Evolutionary conservation across 2,888 invertebrate species (phyloP).

Genomic region (Ornithoptera alexandrae): DNA sequence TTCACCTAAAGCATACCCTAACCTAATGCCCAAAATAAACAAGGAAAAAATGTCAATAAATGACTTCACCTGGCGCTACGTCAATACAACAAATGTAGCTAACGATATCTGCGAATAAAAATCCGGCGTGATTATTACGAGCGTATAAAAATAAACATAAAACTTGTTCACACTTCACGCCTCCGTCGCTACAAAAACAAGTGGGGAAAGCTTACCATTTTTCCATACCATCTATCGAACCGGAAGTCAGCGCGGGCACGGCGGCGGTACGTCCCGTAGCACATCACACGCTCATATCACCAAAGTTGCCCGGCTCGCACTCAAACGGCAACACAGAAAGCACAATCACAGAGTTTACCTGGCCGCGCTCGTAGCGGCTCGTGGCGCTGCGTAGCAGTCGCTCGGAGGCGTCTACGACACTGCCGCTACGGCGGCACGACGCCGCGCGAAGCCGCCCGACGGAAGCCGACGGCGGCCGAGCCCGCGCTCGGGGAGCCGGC

Average conservation of each 20-base stretch:
- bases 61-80: neutral
- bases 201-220: slow-evolving; percentile 65
- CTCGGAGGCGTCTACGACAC: slow-evolving; percentile 56
- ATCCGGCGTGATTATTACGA: neutral
- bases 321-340: slow-evolving; percentile 47
- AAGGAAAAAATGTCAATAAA: neutral
- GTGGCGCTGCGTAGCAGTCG: slow-evolving; percentile 46
- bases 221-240: slow-evolving; percentile 63
- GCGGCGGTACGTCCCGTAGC: slow-evolving; percentile 51
- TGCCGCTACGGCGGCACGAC: slow-evolving; percentile 73
- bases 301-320: slow-evolving; percentile 43
- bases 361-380: slow-evolving; percentile 35
- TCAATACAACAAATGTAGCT: neutral
- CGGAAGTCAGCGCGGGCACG: slow-evolving; percentile 36
- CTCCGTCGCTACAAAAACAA: slow-evolving; percentile 40
- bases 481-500: slow-evolving; percentile 50
- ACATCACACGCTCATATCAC: slow-evolving; percentile 59
- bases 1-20: slow-evolving; percentile 35
- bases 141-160: slow-evolving; percentile 32
- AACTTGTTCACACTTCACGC: slow-evolving; percentile 48
- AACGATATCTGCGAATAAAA: slow-evolving; percentile 1
- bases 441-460: slow-evolving; percentile 43
- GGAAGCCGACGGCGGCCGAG: slow-evolving; percentile 45
- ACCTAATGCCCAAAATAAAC: slow-evolving; percentile 27
- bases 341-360: slow-evolving; percentile 61